These are phyloP conservation scores for Gymnobelideus leadbeateri DNA, from an alignment of 2,113 vertebrate genomes.

Conservation along the genomic window DNA sequence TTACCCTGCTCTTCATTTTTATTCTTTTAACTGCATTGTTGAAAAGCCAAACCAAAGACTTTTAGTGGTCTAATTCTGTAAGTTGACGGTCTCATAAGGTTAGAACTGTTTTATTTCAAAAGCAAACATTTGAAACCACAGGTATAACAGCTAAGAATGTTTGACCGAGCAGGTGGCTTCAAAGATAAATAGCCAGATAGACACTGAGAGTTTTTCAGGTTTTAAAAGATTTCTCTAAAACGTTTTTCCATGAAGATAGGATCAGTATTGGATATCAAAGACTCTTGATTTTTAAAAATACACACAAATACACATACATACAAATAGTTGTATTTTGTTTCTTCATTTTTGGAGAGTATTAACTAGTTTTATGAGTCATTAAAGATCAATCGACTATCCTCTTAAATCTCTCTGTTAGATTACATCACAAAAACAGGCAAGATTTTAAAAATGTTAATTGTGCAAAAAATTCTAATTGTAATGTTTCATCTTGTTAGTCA, in stretches of 20 bases:
- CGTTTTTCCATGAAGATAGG: constrained; percentile 55
- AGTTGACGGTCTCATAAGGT: constrained; percentile 69
- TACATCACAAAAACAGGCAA: background rate
- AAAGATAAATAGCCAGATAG: constrained; percentile 72
- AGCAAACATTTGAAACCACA: constrained; percentile 76
- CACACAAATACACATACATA: constrained; percentile 22
- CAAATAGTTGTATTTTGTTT: constrained; percentile 45
- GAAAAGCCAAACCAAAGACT: constrained; percentile 72
- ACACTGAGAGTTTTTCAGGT: constrained; percentile 60
- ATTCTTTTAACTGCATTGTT: constrained; percentile 61
- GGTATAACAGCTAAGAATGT: constrained; percentile 66
- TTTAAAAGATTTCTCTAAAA: constrained; percentile 65
- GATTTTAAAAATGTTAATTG: background rate
- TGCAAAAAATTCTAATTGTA: background rate
- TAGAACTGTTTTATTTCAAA: constrained; percentile 77
- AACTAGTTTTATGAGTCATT: constrained; percentile 55
- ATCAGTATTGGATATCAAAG: constrained; percentile 76
- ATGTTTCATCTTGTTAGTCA: background rate
- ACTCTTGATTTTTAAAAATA: constrained; percentile 61
- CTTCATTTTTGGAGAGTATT: constrained; percentile 59
- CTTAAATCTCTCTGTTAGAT: background rate
- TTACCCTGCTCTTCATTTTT: constrained; percentile 50
- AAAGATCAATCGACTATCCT: constrained; percentile 51
- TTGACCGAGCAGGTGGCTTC: constrained; percentile 71
- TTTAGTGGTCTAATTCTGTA: constrained; percentile 67